A percentile compares a stretch with the other conserved stretches of the same genome.
Conservation (phyloP, 2,113 vertebrate species). For the Sialia sialis region DNA sequence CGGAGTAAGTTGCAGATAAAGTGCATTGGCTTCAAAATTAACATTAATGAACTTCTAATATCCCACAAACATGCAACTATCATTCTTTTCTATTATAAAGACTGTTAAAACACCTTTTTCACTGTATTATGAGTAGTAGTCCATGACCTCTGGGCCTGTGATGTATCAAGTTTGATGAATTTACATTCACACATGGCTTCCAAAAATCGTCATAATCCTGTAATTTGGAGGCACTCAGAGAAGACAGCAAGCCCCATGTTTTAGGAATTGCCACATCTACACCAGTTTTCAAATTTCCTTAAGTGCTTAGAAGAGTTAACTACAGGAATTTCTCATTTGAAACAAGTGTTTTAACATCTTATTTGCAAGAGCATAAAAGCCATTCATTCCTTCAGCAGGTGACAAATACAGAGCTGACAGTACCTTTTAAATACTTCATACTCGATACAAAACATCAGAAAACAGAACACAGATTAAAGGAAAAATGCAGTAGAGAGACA, state of each 20-base stretch:
- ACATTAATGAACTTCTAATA: constrained; percentile 8
- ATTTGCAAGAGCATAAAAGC: constrained; percentile 28
- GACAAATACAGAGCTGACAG: constrained; percentile 34
- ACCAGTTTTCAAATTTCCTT: not conserved
- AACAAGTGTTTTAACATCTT: constrained; percentile 37
- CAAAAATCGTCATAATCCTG: not conserved
- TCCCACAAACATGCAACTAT: constrained; percentile 46
- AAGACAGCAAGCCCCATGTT: not conserved
- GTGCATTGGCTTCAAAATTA: constrained; percentile 32
- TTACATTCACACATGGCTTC: not conserved
- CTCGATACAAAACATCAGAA: constrained; percentile 44
- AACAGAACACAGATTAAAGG: constrained; percentile 54
- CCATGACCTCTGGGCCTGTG: not conserved
- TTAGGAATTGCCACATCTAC: not conserved
- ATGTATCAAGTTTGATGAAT: not conserved
- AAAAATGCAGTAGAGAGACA: constrained; percentile 46
- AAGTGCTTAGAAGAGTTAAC: not conserved
- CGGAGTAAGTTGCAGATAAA: constrained; percentile 17
- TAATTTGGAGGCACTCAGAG: not conserved
- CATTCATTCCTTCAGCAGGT: constrained; percentile 25
- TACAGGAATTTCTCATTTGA: not conserved
- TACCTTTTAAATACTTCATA: constrained; percentile 40
- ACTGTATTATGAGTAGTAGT: not conserved
- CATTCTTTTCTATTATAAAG: constrained; percentile 9
- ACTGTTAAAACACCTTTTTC: constrained; percentile 57